These are phyloP conservation scores for Apocheima hispidaria DNA, from an alignment of 2,888 invertebrate genomes.

Conservation along the genomic window DNA sequence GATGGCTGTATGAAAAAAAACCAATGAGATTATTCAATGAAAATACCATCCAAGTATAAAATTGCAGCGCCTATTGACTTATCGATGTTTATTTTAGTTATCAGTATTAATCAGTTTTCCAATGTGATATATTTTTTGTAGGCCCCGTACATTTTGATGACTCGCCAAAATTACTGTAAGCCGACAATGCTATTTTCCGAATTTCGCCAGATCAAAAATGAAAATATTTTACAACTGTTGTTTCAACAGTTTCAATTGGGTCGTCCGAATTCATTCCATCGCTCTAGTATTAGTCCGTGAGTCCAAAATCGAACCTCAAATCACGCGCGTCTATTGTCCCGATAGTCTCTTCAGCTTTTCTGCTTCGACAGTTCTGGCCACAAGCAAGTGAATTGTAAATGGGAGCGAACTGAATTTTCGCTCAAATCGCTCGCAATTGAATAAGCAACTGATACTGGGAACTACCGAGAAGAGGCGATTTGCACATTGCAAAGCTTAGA, in stretches of 20 bases:
- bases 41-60: no score
- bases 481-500: constrained; percentile 29
- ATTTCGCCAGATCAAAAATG: no score
- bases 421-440: constrained; percentile 72
- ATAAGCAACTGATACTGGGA: constrained; percentile 76
- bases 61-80: no score
- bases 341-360: constrained; percentile 19
- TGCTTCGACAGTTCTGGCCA: constrained; percentile 25
- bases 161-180: no score
- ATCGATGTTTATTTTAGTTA: no score
- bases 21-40: no score
- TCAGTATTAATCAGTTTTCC: no score
- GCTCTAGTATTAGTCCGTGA: constrained; percentile 17
- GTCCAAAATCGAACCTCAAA: constrained; percentile 58
- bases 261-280: constrained; percentile 20
- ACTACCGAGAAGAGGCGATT: constrained; percentile 49
- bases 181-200: no score
- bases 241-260: not conserved
- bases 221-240: not conserved
- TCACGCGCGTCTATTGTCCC: constrained; percentile 56
- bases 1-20: no score
- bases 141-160: no score
- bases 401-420: constrained; percentile 71
- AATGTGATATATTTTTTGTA: no score
- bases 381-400: constrained; percentile 74